Evolutionary conservation across 1,140 invertebrate species (phyloP).

Genomic region (Branchinecta lindahli): DNA sequence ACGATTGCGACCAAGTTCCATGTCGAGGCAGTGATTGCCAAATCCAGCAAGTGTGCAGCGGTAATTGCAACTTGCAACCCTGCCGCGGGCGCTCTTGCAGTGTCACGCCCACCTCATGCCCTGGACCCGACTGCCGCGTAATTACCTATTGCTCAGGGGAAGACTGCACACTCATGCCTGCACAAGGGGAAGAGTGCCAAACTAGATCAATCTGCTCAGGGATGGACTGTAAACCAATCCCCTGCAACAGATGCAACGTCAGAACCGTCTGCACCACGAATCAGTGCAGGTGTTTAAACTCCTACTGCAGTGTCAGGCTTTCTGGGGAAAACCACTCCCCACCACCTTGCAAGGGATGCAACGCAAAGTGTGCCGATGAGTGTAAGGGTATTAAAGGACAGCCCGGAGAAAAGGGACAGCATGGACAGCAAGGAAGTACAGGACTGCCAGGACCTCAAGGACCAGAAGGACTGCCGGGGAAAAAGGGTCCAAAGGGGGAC

Average conservation of each 20-base stretch:
- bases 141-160: neutral
- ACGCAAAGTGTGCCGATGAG: neutral
- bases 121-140: neutral
- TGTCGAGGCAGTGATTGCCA: neutral
- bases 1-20: neutral
- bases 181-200: neutral
- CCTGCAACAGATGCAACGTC: neutral
- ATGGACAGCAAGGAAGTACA: constrained; percentile 1
- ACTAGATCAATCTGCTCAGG: neutral
- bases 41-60: neutral
- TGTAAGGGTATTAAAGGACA: neutral
- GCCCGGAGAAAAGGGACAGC: neutral
- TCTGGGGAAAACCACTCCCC: neutral
- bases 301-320: neutral
- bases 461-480: neutral
- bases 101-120: neutral
- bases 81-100: neutral
- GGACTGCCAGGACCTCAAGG: neutral
- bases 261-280: neutral
- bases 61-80: neutral
- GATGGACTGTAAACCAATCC: neutral
- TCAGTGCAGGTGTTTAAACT: neutral
- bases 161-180: neutral
- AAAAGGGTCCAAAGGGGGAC: neutral
- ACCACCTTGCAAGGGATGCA: neutral